Base-by-base conservation (phyloP, 2,888 invertebrate genomes). In the Ecdyonurus torrentis region DNA sequence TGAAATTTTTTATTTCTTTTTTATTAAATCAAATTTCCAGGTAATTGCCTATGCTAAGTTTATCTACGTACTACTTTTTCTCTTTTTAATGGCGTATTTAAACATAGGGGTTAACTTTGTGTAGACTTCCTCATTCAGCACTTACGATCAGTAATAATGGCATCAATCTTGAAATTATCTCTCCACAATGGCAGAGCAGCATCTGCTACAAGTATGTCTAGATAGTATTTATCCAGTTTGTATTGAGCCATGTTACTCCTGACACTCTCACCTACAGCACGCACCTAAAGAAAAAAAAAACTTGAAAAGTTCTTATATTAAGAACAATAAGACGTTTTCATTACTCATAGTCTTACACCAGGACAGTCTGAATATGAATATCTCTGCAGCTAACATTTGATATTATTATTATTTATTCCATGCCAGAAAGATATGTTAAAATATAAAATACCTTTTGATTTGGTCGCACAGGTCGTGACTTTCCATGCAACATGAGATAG, bases 121-220 rank as follows among this genome's bases (percentile, higher is more conserved):
- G n/a, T n/a, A n/a, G n/a, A n/a, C n/a, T n/a, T n/a, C n/a, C n/a
- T n/a, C n/a, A n/a, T n/a, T 62, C 10, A 58, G 53, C 60, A 81
- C 87, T 82, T 77, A 93, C 92, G 99, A 76, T 99, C 99, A 25
- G 97, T 95, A 64, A 99, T 84, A 65, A 99, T 93, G 37, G 91
- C 88, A 77, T 99, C 96, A 70, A 98, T 86, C 69, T 79, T 76
- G 25, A 89, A 71, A 1, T 78, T 75, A 1, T 81, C 76, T 65
- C 80, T 81, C 90, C 93, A 94, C 70, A 93, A 75, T 0, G 86
- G 84, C 68, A 84, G 80, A 0, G 97, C 89, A 72, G 95, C 90
- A 77, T 99, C 99, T 59, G 93, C 91, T 1, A 97, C 88, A 1
- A 97, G 71, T 1, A 92, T 89, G 72, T 96, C 96, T 59, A 97